Evolutionary conservation across 2,113 vertebrate genomes (phyloP).

Genomic region (Lipophrys pholis): DNA sequence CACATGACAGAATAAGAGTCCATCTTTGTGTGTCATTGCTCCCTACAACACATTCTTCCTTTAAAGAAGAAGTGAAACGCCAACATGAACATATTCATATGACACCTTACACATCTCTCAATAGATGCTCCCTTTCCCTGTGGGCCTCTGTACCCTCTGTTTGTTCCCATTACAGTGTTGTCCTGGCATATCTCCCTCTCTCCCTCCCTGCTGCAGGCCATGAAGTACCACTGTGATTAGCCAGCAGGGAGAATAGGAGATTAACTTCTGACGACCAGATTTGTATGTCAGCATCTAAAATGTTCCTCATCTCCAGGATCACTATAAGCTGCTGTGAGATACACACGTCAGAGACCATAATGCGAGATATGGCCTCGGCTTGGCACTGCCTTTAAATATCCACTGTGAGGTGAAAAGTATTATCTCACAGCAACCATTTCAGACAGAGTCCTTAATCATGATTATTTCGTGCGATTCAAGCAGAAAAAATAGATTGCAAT

Average conservation of each 20-base stretch:
- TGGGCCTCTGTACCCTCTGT: not conserved
- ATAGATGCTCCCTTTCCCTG: not conserved
- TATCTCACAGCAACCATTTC: conserved; percentile 36
- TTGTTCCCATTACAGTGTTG: conserved; percentile 8
- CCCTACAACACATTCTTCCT: no score
- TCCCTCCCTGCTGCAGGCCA: conserved; percentile 20
- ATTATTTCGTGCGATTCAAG: conserved; percentile 24
- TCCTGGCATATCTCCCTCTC: conserved; percentile 5
- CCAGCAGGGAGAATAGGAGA: conserved; percentile 55
- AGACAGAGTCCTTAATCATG: conserved; percentile 16
- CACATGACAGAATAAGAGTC: not conserved
- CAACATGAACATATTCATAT: no score
- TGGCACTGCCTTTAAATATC: conserved; percentile 37
- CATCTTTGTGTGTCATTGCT: no score
- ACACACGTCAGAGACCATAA: conserved; percentile 14
- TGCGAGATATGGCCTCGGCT: conserved; percentile 10
- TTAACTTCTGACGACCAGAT: conserved; percentile 61
- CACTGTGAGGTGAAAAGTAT: conserved; percentile 16
- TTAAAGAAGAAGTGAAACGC: no score
- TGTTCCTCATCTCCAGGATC: conserved; percentile 35
- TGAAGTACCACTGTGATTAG: conserved; percentile 47
- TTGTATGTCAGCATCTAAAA: conserved; percentile 48
- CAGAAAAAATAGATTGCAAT: conserved; percentile 12
- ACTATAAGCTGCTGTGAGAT: conserved; percentile 42
- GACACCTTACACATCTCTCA: conserved; percentile 1